phyloP scores from a whole-genome alignment of 2,113 vertebrate genomes.

The Herpailurus yagouaroundi region DNA sequence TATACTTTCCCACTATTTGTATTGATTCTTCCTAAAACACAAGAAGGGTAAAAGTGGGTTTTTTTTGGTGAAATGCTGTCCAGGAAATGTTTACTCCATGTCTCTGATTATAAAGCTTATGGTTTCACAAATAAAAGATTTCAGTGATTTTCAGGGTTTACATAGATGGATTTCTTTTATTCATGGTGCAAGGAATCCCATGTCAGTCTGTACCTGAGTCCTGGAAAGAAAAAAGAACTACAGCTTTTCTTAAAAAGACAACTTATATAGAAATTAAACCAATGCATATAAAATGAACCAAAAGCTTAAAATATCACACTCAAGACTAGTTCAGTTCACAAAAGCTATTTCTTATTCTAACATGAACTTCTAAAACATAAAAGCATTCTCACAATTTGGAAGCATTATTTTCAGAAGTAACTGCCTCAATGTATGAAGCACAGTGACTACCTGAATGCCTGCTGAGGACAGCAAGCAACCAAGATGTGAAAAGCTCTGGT shows the following conservation, averaged over 20 bases:
- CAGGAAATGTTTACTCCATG: not conserved
- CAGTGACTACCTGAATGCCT: not conserved
- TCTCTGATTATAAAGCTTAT: conserved; percentile 7
- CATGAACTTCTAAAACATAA: conserved; percentile 35
- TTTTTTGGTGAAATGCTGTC: not conserved
- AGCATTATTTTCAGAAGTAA: conserved; percentile 27
- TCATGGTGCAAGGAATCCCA: not conserved
- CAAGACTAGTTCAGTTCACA: not conserved
- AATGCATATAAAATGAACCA: not conserved
- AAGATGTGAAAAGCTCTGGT: not conserved
- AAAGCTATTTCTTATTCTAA: not conserved
- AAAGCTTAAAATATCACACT: conserved; percentile 26
- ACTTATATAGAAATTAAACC: conserved; percentile 19
- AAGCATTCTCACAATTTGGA: not conserved
- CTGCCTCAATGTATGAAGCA: not conserved
- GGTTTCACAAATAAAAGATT: not conserved
- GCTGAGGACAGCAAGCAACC: not conserved
- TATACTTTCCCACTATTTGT: not conserved
- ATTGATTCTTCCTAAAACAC: not conserved
- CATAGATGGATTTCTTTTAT: not conserved
- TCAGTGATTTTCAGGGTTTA: not conserved
- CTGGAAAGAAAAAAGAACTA: not conserved
- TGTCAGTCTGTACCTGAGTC: not conserved
- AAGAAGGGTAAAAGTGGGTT: not conserved
- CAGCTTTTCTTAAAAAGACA: conserved; percentile 18